Base-by-base conservation (phyloP, 2,888 invertebrate species). In the Phalera bucephala region DNA sequence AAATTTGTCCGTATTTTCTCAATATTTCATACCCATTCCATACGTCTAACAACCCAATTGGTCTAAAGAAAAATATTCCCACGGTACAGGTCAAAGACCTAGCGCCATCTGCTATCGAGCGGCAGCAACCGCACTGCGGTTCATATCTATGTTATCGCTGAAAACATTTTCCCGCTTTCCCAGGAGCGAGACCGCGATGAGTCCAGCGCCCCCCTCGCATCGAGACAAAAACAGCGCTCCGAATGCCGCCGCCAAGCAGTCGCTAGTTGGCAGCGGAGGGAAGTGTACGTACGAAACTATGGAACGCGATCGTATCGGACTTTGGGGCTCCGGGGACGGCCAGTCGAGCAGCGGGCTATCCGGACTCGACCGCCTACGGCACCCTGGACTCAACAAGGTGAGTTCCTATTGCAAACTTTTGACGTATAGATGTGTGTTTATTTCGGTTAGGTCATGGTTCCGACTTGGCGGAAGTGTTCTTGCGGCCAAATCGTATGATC, bases 301-400 rank as follows among this genome's bases (percentile, higher is more conserved):
- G 80, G 91, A 92, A 42, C 90, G 92, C 57, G 93, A 93, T 72
- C 91, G 91, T 77, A 86, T 92, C 77, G 94, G 92, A 76, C 87
- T 92, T 45, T 91, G 92, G 89, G 91, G 90, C 56, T 86, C 89
- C 65, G 92, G 92, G 33, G 93, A 93, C 64, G 91, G 91, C 36
- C 74, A 86, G 51, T 80, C 89, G 48, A 78, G 89, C 54, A 90
- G 91, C 69, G 89, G 90, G 39, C 71, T 92, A 36, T 90, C 92
- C 36, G 94, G 94, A 37, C 87, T 94, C 49, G 94, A 94, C 77
- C 92, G 92, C 48, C 85, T 94, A 28, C 90, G 91, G 43, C 91
- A 93, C 69, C 93, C 94, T 1, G 91, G 92, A 38, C 87, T 94
- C 6, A 94, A 94, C 75, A 94, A 94, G 93, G 94, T 94, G 75